Percentiles rank a stretch among this genome's conserved stretches.
phyloP scores from a whole-genome alignment of 2,797 vertebrate species.

The Acipenser transmontanus region DNA sequence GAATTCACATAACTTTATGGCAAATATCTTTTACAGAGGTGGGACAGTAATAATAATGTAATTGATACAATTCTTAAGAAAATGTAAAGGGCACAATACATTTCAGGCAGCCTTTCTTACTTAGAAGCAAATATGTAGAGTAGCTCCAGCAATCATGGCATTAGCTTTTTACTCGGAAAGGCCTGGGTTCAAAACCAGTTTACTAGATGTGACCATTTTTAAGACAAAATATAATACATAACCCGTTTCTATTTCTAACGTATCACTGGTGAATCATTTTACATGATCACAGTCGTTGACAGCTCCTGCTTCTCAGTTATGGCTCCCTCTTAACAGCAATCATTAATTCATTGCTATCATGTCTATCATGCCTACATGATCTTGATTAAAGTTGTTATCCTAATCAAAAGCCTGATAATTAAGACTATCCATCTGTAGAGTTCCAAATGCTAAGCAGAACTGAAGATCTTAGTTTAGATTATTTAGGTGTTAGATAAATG shows the following conservation, averaged over 20 bases:
- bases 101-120: no score
- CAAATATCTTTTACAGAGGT: no score
- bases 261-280: not conserved
- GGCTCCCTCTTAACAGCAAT: slow-evolving; percentile 54
- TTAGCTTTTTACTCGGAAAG: no score
- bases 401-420: slow-evolving; percentile 79
- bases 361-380: slow-evolving; percentile 66
- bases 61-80: no score
- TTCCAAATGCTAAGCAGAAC: slow-evolving; percentile 61
- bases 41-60: no score
- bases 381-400: slow-evolving; percentile 75
- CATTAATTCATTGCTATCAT: slow-evolving; percentile 71
- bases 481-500: slow-evolving; percentile 75
- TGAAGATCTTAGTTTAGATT: slow-evolving; percentile 71
- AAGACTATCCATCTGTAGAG: slow-evolving; percentile 70
- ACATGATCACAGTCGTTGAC: slow-evolving; percentile 12
- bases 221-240: not conserved
- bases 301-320: slow-evolving; percentile 42
- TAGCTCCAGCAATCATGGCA: no score
- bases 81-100: no score
- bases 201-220: no score
- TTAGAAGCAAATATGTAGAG: no score
- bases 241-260: not conserved
- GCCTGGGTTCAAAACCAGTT: no score
- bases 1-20: no score